phyloP scores from a whole-genome alignment of 2,113 vertebrate species.

The Plestiodon gilberti region DNA sequence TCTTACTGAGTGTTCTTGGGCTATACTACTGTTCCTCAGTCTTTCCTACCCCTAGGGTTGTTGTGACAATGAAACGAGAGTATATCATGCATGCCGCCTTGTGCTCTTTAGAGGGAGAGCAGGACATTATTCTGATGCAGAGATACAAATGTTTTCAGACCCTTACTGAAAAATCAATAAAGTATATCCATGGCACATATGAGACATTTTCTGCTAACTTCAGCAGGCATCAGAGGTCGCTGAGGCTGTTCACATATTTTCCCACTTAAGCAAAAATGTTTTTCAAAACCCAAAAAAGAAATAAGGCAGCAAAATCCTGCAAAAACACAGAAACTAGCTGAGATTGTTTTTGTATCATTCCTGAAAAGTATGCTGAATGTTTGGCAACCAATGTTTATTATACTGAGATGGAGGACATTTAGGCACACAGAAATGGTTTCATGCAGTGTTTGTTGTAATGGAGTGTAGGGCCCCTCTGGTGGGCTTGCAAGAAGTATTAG shows the following conservation, averaged over 20 bases:
- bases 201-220: background rate
- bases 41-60: background rate
- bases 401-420: background rate
- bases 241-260: background rate
- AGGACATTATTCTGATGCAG: background rate
- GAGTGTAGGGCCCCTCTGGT: background rate
- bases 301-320: background rate
- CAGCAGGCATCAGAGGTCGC: background rate
- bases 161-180: background rate
- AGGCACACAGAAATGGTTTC: background rate
- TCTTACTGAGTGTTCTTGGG: too few relatives aligned
- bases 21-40: background rate
- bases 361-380: background rate
- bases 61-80: background rate
- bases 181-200: background rate
- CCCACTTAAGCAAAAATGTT: background rate
- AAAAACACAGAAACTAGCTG: background rate
- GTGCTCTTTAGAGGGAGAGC: background rate
- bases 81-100: background rate
- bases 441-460: background rate
- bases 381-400: background rate
- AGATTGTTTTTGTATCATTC: background rate
- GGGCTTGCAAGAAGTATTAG: too few relatives aligned
- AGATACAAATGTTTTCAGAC: background rate
- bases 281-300: background rate